Conservation (phyloP, 2,797 vertebrate species). For the Leptatherina wallacei region DNA sequence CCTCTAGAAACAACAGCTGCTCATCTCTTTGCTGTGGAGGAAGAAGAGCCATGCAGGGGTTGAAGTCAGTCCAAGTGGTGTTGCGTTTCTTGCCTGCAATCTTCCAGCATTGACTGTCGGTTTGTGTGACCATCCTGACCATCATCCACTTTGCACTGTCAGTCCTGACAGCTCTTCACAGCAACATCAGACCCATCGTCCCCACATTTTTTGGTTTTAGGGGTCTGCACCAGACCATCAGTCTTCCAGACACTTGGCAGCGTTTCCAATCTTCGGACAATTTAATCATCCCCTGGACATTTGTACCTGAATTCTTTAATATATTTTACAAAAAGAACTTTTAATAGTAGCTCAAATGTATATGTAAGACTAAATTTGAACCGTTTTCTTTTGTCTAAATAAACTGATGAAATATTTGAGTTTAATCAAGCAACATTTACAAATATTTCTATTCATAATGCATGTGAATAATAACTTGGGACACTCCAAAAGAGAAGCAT, state of each 20-base stretch:
- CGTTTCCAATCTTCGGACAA: slow-evolving; percentile 7
- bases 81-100: slow-evolving; percentile 1
- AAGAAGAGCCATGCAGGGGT: not conserved
- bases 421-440: not conserved
- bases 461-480: slow-evolving; percentile 22
- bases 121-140: slow-evolving; percentile 1
- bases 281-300: not conserved
- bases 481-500: slow-evolving; percentile 35
- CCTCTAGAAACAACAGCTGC: slow-evolving; percentile 6
- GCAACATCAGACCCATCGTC: slow-evolving; percentile 6
- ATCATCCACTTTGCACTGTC: slow-evolving; percentile 6
- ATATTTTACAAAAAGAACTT: not conserved
- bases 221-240: slow-evolving; percentile 10
- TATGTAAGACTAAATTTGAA: not conserved
- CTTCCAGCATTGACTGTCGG: slow-evolving; percentile 1
- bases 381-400: not conserved
- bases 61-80: not conserved
- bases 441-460: not conserved
- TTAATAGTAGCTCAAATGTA: not conserved
- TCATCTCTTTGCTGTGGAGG: not conserved
- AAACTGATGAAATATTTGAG: not conserved
- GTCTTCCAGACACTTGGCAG: slow-evolving; percentile 14
- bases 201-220: slow-evolving; percentile 22
- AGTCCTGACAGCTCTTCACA: slow-evolving; percentile 7
- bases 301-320: not conserved